Evolutionary conservation across 2,113 vertebrate genomes (phyloP).

Genomic region (Pseudopodoces humilis): DNA sequence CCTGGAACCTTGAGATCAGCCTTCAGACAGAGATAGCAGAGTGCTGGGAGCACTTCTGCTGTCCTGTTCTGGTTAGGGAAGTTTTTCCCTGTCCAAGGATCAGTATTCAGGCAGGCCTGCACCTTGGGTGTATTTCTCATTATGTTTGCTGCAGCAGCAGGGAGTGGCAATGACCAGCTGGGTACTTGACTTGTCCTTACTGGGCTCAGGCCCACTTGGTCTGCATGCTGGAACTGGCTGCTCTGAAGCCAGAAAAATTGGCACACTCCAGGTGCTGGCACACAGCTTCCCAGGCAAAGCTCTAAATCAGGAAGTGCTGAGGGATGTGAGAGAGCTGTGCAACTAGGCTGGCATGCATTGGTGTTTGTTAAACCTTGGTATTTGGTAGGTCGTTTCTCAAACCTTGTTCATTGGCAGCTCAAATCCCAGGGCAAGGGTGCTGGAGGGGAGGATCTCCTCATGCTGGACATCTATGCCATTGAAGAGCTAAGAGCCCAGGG

Average conservation of each 20-base stretch:
- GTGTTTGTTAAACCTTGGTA: background rate
- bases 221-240: background rate
- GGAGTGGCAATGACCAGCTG: background rate
- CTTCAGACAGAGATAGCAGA: background rate
- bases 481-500: slow-evolving; percentile 89
- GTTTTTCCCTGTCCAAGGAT: background rate
- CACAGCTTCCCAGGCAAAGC: background rate
- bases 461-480: slow-evolving; percentile 98
- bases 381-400: background rate
- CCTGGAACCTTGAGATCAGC: background rate
- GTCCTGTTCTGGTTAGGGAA: background rate
- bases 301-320: background rate
- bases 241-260: background rate
- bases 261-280: background rate
- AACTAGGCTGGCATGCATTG: accelerated
- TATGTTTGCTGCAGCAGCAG: background rate
- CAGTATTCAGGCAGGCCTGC: background rate
- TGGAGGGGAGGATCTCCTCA: slow-evolving; percentile 89
- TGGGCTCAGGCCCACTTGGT: background rate
- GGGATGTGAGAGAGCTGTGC: background rate
- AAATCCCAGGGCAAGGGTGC: slow-evolving; percentile 94
- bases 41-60: background rate
- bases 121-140: background rate
- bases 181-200: background rate
- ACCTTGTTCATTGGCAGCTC: slow-evolving; percentile 70